A percentile compares a stretch with the other conserved stretches of the same genome.
These are phyloP conservation scores for Cyprinus carpio DNA, from an alignment of 2,113 vertebrate species.

Conservation along the genomic window DNA sequence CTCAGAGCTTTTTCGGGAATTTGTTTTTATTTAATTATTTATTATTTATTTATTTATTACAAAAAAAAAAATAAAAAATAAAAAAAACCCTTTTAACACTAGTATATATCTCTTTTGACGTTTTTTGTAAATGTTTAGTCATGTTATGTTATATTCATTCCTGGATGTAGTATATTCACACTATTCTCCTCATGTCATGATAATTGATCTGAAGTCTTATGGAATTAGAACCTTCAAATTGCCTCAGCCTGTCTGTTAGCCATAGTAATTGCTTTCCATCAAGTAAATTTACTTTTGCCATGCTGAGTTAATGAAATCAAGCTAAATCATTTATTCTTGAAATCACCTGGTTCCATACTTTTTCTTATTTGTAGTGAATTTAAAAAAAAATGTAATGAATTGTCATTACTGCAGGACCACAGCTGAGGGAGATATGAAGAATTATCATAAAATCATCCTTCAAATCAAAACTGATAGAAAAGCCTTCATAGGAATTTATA, in stretches of 20 bases:
- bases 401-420: not conserved
- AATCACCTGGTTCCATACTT: not conserved
- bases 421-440: not conserved
- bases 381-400: not conserved
- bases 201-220: not conserved
- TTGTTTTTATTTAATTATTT: too few relatives aligned
- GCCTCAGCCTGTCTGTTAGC: not conserved
- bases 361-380: not conserved
- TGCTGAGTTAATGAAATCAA: not conserved
- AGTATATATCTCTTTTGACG: not conserved
- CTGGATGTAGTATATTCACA: not conserved
- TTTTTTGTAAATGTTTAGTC: not conserved
- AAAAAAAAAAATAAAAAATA: too few relatives aligned
- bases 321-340: not conserved
- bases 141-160: not conserved
- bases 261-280: constrained; percentile 14
- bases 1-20: not conserved
- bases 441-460: not conserved
- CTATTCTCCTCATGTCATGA: not conserved
- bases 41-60: too few relatives aligned
- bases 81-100: too few relatives aligned
- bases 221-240: not conserved
- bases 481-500: not conserved
- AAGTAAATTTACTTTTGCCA: constrained; percentile 6
- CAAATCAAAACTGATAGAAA: not conserved